phyloP scores from a whole-genome alignment of 2,888 invertebrate genomes.

The Tipula helvola region DNA sequence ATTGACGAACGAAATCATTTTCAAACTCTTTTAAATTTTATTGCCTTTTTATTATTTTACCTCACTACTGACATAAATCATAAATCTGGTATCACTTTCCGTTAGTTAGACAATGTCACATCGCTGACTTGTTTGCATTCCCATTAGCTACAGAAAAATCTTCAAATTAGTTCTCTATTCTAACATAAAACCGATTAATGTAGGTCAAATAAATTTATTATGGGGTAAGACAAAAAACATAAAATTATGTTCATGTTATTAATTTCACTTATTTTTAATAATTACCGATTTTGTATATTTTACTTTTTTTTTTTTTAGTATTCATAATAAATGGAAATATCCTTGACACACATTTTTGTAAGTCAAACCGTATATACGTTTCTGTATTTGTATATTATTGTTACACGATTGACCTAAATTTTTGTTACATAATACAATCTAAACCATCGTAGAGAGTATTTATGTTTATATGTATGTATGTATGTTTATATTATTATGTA shows the following conservation, averaged over 20 bases:
- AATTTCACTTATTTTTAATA: neutral
- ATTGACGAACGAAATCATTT: too few species aligned
- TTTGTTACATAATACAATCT: neutral
- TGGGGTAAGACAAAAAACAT: neutral
- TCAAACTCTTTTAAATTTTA: too few species aligned
- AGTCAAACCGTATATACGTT: neutral
- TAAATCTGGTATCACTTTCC: too few species aligned
- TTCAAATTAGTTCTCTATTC: neutral
- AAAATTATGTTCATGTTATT: neutral
- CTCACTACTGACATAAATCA: too few species aligned
- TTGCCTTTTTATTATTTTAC: too few species aligned
- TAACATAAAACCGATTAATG: neutral
- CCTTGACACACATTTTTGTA: slow-evolving; percentile 4
- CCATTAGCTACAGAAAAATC: neutral
- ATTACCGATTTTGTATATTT: neutral
- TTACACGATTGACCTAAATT: neutral
- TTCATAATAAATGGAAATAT: neutral
- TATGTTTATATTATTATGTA: too few species aligned
- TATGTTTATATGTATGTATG: neutral
- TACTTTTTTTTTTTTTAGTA: neutral
- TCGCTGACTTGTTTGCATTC: too few species aligned
- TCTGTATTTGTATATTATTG: neutral
- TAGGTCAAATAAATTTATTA: neutral
- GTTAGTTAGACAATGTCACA: neutral
- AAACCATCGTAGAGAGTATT: neutral